Evolutionary conservation across 2,888 invertebrate genomes (phyloP).

Genomic region (Caenorhabditis japonica): DNA sequence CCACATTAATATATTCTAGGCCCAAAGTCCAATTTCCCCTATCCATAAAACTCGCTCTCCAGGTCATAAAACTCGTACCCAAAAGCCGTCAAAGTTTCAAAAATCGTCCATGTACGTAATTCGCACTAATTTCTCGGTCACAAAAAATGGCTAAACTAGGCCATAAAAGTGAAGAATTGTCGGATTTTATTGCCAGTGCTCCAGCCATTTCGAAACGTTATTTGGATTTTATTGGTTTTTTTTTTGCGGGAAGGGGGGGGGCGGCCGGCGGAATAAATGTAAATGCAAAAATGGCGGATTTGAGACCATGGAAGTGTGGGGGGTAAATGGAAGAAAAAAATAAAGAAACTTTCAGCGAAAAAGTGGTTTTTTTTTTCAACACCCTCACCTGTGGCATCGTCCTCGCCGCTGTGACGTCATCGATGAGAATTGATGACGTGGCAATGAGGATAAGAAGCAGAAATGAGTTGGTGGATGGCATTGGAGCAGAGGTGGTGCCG

Average conservation of each 20-base stretch:
- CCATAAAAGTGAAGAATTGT: not conserved
- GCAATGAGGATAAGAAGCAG: constrained; percentile 27
- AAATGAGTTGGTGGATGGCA: no score
- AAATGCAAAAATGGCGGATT: not conserved
- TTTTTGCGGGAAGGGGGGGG: not conserved
- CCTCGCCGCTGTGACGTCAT: constrained; percentile 7
- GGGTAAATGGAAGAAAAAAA: constrained; percentile 1
- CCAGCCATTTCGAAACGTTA: constrained; percentile 14
- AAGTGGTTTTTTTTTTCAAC: constrained; percentile 2
- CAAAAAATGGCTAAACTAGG: no score
- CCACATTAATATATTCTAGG: no score
- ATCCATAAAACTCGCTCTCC: no score
- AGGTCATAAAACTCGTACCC: no score
- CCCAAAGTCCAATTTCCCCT: no score
- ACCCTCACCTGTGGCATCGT: constrained; percentile 24
- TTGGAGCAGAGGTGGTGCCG: constrained; percentile 32
- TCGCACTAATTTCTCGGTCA: no score
- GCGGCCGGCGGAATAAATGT: not conserved
- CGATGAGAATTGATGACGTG: constrained; percentile 26
- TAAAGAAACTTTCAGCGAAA: not conserved
- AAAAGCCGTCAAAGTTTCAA: no score
- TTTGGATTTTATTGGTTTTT: not conserved
- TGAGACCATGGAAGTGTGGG: constrained; percentile 32
- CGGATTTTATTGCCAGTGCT: constrained; percentile 7
- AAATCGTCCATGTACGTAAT: no score